Percentiles rank a stretch among this genome's conserved stretches.
Conservation (phyloP, 2,888 invertebrate genomes). For the Epicampocera succincta region DNA sequence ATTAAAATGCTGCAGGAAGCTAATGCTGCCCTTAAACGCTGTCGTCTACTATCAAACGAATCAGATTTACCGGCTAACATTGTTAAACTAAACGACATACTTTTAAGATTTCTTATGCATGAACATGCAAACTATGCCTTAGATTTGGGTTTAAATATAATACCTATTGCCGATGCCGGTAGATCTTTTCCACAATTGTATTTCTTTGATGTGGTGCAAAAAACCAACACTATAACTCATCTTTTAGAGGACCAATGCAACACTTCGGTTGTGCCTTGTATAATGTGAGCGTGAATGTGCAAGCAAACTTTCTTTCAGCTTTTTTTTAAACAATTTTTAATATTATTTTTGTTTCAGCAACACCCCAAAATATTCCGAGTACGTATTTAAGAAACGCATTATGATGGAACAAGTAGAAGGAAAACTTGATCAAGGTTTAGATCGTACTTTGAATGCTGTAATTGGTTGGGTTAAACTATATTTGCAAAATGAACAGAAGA, state of each 20-base stretch:
- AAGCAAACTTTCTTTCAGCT: conserved; percentile 79
- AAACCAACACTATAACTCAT: conserved; percentile 96
- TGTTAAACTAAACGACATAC: conserved; percentile 90
- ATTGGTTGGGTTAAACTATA: conserved; percentile 95
- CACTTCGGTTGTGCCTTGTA: conserved; percentile 93
- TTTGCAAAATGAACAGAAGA: conserved; percentile 95
- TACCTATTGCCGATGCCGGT: conserved; percentile 92
- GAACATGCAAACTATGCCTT: conserved; percentile 99
- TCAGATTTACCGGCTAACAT: conserved; percentile 90
- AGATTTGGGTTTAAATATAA: conserved; percentile 94
- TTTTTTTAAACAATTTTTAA: background rate
- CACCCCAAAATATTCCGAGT: conserved; percentile 93
- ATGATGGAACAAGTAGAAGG: conserved; percentile 94
- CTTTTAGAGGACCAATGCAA: conserved; percentile 96
- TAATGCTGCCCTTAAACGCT: conserved; percentile 93
- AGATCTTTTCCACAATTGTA: conserved; percentile 93
- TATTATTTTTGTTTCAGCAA: conserved; percentile 83
- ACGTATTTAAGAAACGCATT: conserved; percentile 91
- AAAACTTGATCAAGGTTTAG: conserved; percentile 94
- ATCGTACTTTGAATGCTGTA: conserved; percentile 92
- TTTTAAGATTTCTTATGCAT: conserved; percentile 91
- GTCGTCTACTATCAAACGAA: conserved; percentile 90
- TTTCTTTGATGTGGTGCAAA: conserved; percentile 96
- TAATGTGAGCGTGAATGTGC: conserved; percentile 87
- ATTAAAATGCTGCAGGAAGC: conserved; percentile 95